A percentile compares a stretch with the other conserved stretches of the same genome.
Evolutionary conservation across 1,140 invertebrate species (phyloP).

Genomic region (Cotesia glomerata): DNA sequence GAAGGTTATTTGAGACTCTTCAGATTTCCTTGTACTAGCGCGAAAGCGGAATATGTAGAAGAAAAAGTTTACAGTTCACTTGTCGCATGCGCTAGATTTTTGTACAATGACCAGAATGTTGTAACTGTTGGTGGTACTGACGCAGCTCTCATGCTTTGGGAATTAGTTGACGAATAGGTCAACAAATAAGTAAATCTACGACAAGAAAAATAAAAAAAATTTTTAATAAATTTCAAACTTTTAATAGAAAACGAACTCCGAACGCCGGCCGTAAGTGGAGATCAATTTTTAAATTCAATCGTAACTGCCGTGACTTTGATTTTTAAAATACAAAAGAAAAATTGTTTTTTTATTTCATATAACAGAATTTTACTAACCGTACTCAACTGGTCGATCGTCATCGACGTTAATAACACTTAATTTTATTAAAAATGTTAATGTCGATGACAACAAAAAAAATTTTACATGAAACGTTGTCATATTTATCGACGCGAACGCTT

Average conservation of each 20-base stretch:
- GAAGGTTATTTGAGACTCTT: slow-evolving; percentile 91
- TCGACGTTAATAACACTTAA: too few relatives aligned
- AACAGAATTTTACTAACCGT: too few relatives aligned
- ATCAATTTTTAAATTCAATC: neutral
- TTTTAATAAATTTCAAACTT: neutral
- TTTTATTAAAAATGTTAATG: too few relatives aligned
- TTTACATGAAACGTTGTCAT: neutral
- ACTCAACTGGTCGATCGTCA: too few relatives aligned
- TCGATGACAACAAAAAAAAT: neutral
- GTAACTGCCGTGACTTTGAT: slow-evolving; percentile 26
- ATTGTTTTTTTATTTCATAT: too few relatives aligned
- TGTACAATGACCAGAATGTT: slow-evolving; percentile 85
- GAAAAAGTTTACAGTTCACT: slow-evolving; percentile 89
- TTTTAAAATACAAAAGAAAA: neutral
- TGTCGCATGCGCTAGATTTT: slow-evolving; percentile 80
- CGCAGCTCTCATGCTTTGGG: slow-evolving; percentile 91
- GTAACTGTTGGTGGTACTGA: slow-evolving; percentile 91
- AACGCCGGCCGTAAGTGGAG: slow-evolving; percentile 19
- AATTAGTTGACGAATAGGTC: slow-evolving; percentile 76
- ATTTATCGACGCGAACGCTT: neutral
- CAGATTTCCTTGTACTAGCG: slow-evolving; percentile 82
- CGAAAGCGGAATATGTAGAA: slow-evolving; percentile 85
- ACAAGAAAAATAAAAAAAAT: neutral
- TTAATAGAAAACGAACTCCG: neutral
- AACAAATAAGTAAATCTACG: neutral